These are phyloP conservation scores for Mycetomoellerius zeteki DNA, from an alignment of 1,140 invertebrate genomes.

Conservation along the genomic window DNA sequence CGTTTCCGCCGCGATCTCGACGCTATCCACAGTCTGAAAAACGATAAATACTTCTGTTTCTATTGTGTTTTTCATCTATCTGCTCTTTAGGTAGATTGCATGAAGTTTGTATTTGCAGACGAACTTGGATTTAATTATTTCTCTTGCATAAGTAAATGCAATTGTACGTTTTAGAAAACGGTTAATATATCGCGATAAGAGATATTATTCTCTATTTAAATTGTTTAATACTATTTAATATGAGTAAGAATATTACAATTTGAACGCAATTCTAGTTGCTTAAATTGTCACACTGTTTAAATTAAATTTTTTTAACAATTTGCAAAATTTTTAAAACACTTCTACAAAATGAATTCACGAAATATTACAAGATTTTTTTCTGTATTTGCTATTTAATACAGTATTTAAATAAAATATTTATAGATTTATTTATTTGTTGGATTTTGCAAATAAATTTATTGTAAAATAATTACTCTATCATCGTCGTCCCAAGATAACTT, in stretches of 20 bases:
- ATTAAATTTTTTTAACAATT: slow-evolving; percentile 11
- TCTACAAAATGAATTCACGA: background rate
- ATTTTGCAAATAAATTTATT: slow-evolving; percentile 8
- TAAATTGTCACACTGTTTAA: background rate
- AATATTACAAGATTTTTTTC: background rate
- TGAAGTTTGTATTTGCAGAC: background rate
- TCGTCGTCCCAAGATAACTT: slow-evolving; percentile 93
- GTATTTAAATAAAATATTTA: background rate
- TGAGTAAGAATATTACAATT: background rate
- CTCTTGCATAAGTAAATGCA: background rate
- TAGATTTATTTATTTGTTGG: background rate
- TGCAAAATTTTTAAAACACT: background rate
- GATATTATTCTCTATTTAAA: background rate
- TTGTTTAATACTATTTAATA: background rate
- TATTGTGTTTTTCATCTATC: background rate
- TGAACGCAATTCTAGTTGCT: background rate
- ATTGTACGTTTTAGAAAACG: background rate
- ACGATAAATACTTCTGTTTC: slow-evolving; percentile 8
- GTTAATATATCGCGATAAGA: background rate
- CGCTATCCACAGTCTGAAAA: slow-evolving; percentile 87
- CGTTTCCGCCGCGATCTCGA: slow-evolving; percentile 87
- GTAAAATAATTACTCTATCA: slow-evolving; percentile 79
- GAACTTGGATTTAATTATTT: slow-evolving; percentile 30
- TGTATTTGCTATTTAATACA: background rate
- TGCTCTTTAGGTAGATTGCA: background rate